Percentiles rank a stretch among this genome's conserved stretches.
Evolutionary conservation across 2,797 vertebrate genomes (phyloP).

Genomic region (Mastacembelus armatus): DNA sequence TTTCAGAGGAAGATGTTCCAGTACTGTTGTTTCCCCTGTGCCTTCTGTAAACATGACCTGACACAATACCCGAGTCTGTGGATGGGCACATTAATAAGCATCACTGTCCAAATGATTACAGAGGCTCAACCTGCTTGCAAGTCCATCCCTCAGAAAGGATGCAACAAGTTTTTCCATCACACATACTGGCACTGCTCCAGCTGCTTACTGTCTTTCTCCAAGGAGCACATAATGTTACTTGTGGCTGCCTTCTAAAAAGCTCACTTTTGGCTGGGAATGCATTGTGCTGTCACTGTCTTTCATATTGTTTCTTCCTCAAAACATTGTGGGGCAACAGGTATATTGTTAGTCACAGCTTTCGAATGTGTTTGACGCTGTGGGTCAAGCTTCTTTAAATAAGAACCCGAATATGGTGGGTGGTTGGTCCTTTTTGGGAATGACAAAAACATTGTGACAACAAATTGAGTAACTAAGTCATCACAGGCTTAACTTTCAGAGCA

Average conservation of each 20-base stretch:
- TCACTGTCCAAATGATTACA: constrained; percentile 2
- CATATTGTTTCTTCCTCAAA: background rate
- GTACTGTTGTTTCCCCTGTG: constrained; percentile 3
- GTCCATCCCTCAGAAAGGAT: background rate
- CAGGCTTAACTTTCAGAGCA: constrained; percentile 24
- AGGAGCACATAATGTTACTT: background rate
- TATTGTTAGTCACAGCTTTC: too few relatives aligned
- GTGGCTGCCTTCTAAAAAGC: background rate
- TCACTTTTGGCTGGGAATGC: background rate
- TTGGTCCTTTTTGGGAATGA: too few relatives aligned
- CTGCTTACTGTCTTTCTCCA: background rate
- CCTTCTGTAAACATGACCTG: constrained; percentile 10
- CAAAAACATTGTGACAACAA: constrained; percentile 23
- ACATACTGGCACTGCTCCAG: background rate
- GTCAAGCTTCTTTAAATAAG: constrained; percentile 2
- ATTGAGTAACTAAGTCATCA: constrained; percentile 21
- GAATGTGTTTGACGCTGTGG: too few relatives aligned
- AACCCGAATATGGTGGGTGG: background rate
- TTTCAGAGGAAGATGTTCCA: constrained; percentile 12
- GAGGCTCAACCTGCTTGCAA: constrained; percentile 1
- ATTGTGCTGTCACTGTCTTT: constrained; percentile 2
- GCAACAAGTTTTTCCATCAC: constrained; percentile 14
- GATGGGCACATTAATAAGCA: constrained; percentile 9
- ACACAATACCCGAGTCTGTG: constrained; percentile 8
- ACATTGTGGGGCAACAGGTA: background rate